Conservation (phyloP, 1,140 invertebrate genomes). For the Bombus waltoni region DNA sequence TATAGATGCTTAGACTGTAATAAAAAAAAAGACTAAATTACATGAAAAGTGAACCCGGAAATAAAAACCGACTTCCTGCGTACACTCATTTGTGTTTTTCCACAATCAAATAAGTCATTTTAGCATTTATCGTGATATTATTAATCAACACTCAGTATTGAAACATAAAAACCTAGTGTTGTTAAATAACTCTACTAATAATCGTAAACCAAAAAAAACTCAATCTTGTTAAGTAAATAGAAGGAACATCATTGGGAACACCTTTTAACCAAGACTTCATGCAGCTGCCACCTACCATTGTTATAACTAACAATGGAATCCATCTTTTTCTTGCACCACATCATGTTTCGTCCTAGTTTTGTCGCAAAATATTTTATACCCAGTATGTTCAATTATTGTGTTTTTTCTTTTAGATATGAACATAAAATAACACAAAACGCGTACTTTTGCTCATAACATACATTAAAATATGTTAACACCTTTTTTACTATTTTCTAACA, state of each 20-base stretch:
- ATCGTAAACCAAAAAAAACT: slow-evolving; percentile 70
- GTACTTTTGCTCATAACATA: slow-evolving; percentile 6
- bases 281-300: slow-evolving; percentile 73
- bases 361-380: slow-evolving; percentile 50
- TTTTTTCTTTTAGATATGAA: slow-evolving; percentile 10
- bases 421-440: slow-evolving; percentile 33
- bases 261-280: slow-evolving; percentile 68
- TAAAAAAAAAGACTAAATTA: slow-evolving; percentile 73
- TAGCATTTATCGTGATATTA: slow-evolving; percentile 69
- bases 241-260: slow-evolving; percentile 79
- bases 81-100: slow-evolving; percentile 66
- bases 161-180: slow-evolving; percentile 78
- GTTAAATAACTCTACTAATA: slow-evolving; percentile 76
- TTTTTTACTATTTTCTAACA: neutral
- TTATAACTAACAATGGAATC: slow-evolving; percentile 64
- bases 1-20: slow-evolving; percentile 74
- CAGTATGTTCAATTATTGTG: slow-evolving; percentile 15
- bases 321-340: slow-evolving; percentile 59
- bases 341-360: slow-evolving; percentile 66
- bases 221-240: slow-evolving; percentile 75
- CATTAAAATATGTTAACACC: slow-evolving; percentile 22
- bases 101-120: slow-evolving; percentile 72
- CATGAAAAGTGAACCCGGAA: slow-evolving; percentile 67
- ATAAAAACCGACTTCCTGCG: slow-evolving; percentile 70
- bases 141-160: slow-evolving; percentile 77